A percentile compares a stretch with the other conserved stretches of the same genome.
phyloP scores from a whole-genome alignment of 2,113 vertebrate genomes.

The Coptodon bakossiorum region DNA sequence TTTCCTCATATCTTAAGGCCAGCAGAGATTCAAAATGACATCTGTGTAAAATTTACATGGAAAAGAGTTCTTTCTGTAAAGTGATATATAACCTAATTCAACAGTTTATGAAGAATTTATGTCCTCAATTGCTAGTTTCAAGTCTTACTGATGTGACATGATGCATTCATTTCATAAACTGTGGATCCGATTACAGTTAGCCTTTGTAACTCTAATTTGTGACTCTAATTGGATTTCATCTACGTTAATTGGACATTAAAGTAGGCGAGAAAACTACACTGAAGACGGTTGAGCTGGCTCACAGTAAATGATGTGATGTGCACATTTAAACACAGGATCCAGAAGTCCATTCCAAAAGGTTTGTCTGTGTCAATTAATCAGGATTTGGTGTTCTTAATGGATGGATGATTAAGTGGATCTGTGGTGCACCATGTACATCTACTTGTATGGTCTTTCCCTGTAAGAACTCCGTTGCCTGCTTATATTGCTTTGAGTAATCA shows the following conservation, averaged over 20 bases:
- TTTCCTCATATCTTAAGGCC: not conserved
- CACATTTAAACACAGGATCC: not conserved
- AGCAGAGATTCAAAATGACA: not conserved
- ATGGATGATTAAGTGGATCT: not conserved
- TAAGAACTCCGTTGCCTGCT: not conserved
- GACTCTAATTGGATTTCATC: not conserved
- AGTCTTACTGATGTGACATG: not conserved
- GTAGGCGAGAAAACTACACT: not conserved
- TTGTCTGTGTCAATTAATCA: not conserved
- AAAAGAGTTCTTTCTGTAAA: accelerated
- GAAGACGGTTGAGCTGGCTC: accelerated
- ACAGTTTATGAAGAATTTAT: not conserved
- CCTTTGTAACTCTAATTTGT: accelerated
- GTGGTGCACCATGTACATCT: not conserved
- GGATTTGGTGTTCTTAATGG: not conserved
- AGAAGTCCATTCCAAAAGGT: accelerated
- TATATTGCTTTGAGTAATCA: not conserved
- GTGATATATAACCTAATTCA: not conserved
- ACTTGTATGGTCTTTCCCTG: not conserved
- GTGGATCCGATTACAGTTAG: not conserved
- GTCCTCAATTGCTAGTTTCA: not conserved
- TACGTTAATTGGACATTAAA: not conserved
- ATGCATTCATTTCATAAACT: not conserved
- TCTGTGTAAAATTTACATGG: not conserved
- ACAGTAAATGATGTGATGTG: not conserved